Evolutionary conservation across 1,140 invertebrate species (phyloP).

Genomic region (Drosophila pachea): DNA sequence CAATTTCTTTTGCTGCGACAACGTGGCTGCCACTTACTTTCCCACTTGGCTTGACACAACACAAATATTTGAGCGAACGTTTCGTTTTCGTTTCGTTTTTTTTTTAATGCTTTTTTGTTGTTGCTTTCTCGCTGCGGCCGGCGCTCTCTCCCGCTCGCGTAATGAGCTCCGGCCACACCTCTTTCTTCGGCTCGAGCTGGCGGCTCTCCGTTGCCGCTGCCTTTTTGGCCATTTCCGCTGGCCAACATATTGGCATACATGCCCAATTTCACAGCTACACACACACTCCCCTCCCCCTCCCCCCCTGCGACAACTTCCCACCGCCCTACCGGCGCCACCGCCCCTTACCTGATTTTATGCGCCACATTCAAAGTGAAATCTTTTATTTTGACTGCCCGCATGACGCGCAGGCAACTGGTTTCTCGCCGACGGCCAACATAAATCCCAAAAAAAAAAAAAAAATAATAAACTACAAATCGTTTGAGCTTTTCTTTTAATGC

Average conservation of each 20-base stretch:
- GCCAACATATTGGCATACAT: conserved; percentile 71
- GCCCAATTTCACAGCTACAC: conserved; percentile 52
- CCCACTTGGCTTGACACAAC: conserved; percentile 53
- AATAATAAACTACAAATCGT: conserved; percentile 45
- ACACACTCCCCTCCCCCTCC: neutral
- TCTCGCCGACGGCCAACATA: conserved; percentile 45
- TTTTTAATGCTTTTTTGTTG: conserved; percentile 13
- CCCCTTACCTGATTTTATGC: conserved; percentile 24
- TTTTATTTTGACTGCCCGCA: conserved; percentile 20
- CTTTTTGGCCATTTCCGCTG: conserved; percentile 71
- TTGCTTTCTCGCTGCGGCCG: conserved; percentile 16
- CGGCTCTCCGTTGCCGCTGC: conserved; percentile 11
- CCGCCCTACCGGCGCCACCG: neutral
- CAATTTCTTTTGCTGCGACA: conserved; percentile 55
- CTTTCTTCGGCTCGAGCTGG: conserved; percentile 15
- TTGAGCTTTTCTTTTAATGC: neutral
- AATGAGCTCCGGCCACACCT: conserved; percentile 56
- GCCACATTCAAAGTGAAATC: conserved; percentile 42
- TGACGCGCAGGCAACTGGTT: conserved; percentile 48
- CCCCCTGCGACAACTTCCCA: neutral
- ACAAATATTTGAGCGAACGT: conserved; percentile 56
- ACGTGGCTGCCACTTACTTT: conserved; percentile 62
- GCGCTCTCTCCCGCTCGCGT: conserved; percentile 12
- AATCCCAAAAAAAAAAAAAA: conserved; percentile 10
- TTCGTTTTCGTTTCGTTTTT: conserved; percentile 61